phyloP scores from a whole-genome alignment of 2,797 vertebrate genomes.

The Psittacula derbiana region DNA sequence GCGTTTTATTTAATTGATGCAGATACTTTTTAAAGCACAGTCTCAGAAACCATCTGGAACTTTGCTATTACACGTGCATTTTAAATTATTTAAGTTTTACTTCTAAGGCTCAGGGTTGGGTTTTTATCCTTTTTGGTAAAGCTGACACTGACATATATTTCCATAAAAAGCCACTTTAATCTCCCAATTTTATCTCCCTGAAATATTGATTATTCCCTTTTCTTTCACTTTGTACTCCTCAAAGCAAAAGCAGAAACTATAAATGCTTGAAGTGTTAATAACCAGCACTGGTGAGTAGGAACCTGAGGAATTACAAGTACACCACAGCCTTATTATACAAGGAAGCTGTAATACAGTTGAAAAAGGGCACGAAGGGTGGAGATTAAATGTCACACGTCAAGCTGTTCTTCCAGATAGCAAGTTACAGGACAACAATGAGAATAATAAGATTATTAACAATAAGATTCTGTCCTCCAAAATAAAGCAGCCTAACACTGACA shows the following conservation, averaged over 20 bases:
- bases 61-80: background rate
- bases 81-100: constrained; percentile 13
- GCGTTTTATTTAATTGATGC: background rate
- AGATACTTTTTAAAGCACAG: background rate
- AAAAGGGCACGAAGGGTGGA: background rate
- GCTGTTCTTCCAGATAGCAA: background rate
- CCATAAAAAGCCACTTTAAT: constrained; percentile 6
- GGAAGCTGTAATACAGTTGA: background rate
- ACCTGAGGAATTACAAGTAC: background rate
- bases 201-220: background rate
- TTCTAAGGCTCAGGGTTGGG: background rate
- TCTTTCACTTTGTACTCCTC: background rate
- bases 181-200: background rate
- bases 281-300: background rate
- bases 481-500: background rate
- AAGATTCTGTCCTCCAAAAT: background rate
- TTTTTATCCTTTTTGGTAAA: background rate
- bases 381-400: background rate
- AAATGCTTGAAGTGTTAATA: background rate
- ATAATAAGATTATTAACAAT: background rate
- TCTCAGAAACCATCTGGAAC: background rate
- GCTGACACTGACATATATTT: background rate
- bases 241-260: background rate
- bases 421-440: background rate
- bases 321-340: background rate